A percentile compares a stretch with the other conserved stretches of the same genome.
phyloP scores from a whole-genome alignment of 2,888 invertebrate genomes.

The Sarcophaga rosellei region DNA sequence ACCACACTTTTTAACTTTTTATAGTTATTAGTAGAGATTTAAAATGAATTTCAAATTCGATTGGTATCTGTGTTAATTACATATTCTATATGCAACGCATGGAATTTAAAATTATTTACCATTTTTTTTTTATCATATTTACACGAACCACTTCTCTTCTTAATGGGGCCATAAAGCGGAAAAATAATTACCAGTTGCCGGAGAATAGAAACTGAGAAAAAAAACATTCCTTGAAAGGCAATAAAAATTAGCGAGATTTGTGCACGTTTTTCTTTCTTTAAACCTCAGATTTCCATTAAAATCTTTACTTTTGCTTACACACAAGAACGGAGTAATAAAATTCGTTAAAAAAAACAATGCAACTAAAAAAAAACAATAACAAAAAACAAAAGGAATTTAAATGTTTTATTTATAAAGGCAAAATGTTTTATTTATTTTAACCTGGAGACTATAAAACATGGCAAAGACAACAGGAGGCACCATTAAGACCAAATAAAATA shows the following conservation, averaged over 20 bases:
- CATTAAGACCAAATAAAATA: too few species aligned
- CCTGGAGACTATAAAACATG: conserved; percentile 21
- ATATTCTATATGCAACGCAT: too few species aligned
- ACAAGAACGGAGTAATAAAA: conserved; percentile 35
- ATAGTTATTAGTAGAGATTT: too few species aligned
- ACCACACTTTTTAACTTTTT: too few species aligned
- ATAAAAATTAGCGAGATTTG: conserved; percentile 51
- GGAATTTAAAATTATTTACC: too few species aligned
- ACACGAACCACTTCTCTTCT: too few species aligned
- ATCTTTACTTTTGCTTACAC: too few species aligned
- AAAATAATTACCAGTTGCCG: conserved; percentile 62
- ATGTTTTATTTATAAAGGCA: conserved; percentile 54
- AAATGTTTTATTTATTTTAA: conserved; percentile 50
- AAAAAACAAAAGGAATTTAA: conserved; percentile 57
- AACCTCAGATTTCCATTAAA: not conserved
- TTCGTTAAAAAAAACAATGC: conserved; percentile 46
- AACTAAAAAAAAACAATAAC: too few species aligned
- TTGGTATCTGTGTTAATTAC: too few species aligned
- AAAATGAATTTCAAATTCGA: too few species aligned
- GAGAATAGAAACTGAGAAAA: too few species aligned
- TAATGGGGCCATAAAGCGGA: not conserved
- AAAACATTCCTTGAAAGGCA: not conserved
- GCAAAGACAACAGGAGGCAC: not conserved
- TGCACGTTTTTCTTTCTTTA: conserved; percentile 16
- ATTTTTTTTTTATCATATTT: too few species aligned